Percentiles rank a stretch among this genome's conserved stretches.
These are phyloP conservation scores for pig (Sus scrofa) DNA, from an alignment of 2,113 vertebrate species.

Conservation along the genomic window T2T-Sscrofa CM000819.6:50400001-50400500, in stretches of 20 bases:
- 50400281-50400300: neutral
- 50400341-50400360: neutral
- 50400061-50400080: neutral
- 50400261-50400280: neutral
- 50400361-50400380: neutral
- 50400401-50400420: neutral
- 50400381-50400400: neutral
- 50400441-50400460: neutral
- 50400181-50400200: neutral
- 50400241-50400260: neutral
- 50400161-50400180: neutral
- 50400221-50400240: neutral
- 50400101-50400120: neutral
- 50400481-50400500: neutral
- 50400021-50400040: neutral
- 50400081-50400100: neutral
- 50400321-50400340: neutral
- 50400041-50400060: neutral
- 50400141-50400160: too few relatives aligned
- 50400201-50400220: neutral
- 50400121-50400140: neutral
- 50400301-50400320: neutral
- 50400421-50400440: neutral
- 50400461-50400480: neutral
- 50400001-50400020: neutral